These are phyloP conservation scores for Trogon surrucura DNA, from an alignment of 2,113 vertebrate genomes.

Conservation along the genomic window DNA sequence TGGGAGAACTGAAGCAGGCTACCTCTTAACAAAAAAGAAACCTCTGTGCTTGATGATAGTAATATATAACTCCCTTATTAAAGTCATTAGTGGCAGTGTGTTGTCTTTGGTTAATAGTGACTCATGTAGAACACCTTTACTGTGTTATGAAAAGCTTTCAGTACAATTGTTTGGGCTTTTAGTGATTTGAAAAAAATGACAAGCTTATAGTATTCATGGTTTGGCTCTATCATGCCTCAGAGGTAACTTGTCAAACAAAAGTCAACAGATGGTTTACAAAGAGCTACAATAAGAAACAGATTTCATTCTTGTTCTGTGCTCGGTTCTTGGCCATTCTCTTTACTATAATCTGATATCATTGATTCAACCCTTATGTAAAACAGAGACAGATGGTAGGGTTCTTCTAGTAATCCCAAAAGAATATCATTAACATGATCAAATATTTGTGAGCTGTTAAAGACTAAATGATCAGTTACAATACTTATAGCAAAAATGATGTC, in stretches of 20 bases:
- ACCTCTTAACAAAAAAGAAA: neutral
- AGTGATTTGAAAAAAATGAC: neutral
- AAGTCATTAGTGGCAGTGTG: neutral
- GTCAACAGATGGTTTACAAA: neutral
- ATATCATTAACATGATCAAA: neutral
- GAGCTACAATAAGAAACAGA: neutral
- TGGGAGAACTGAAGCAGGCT: neutral
- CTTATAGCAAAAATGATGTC: neutral
- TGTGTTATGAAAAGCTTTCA: neutral
- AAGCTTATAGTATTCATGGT: neutral
- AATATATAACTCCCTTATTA: neutral
- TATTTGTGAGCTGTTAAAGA: neutral
- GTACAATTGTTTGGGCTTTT: neutral
- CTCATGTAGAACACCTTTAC: neutral
- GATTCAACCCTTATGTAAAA: neutral
- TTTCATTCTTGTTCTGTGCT: neutral
- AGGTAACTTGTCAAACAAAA: neutral
- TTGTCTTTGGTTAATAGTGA: neutral
- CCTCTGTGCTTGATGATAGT: neutral
- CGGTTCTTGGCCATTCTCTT: neutral
- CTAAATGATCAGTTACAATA: neutral
- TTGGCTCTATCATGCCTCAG: neutral
- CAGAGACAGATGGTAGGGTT: neutral
- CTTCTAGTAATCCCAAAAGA: neutral
- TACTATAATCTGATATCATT: neutral